Base-by-base conservation (phyloP, 2,888 invertebrate species). In the Odontocolon sp. region DNA sequence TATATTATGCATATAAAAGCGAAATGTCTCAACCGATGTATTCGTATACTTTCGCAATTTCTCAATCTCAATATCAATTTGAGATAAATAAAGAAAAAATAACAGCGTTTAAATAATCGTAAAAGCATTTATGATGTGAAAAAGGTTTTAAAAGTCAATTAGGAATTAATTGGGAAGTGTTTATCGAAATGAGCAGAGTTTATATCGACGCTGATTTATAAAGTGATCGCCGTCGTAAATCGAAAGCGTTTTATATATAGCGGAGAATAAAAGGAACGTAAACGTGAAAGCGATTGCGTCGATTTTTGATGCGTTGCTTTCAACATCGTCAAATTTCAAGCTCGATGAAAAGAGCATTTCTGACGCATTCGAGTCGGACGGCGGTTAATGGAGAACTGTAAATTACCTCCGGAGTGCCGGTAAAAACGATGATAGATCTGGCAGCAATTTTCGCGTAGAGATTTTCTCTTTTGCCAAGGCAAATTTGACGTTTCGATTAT, bases 401-500 rank as follows among this genome's bases (percentile, higher is more conserved):
- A 74, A 74, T 74, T 68, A 63, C 54, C 36, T 36, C 33, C 40
- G 8, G 28, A 33, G 18, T 11, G 67, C 47, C n/a, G 47, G 14
- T 40, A 61, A 67, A 73, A 70, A 70, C 36, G 47, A 26, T 23
- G 38, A 11, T 38, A 40, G 40, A 67, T 59, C 14, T 16, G 40
- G 21, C 50, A 23, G 26, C 54, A 72, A 72, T 73, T 61, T 73
- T 18, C 11, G 33, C 66, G 28, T 56, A 61, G 28, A 23, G 28
- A 9, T 14, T 28, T 52, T 61, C 3, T 6, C 31, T 8, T 31
- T 18, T 14, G 26, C 9, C 47, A 21, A 14, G 31, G 50, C 31
- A 50, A 42, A 57, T 63, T 23, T 61, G 80, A 75, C 79, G 18
- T 68, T 80, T 61, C 78, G 38, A 78, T 78, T 78, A 80, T 80